Evolutionary conservation across 2,797 vertebrate species (phyloP).

Genomic region (Rhinella marina): DNA sequence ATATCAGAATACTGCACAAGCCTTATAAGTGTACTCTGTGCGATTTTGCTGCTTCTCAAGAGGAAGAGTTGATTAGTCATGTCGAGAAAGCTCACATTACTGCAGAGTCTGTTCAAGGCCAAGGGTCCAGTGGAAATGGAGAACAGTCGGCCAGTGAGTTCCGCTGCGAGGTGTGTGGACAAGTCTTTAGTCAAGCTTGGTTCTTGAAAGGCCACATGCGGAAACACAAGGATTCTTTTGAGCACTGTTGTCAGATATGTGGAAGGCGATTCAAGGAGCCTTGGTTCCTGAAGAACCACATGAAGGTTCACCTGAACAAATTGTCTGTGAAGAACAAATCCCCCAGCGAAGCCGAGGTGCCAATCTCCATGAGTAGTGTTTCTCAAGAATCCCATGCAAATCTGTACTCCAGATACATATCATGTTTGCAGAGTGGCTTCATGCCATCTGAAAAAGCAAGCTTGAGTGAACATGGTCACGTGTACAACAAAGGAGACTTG

Average conservation of each 20-base stretch:
- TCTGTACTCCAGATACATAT: slow-evolving; percentile 94
- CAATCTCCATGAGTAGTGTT: slow-evolving; percentile 86
- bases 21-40: slow-evolving; percentile 99
- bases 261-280: slow-evolving; percentile 98
- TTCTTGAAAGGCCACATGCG: slow-evolving; percentile 99
- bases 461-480: slow-evolving; percentile 88
- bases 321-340: slow-evolving; percentile 95
- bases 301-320: slow-evolving; percentile 99
- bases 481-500: slow-evolving; percentile 90
- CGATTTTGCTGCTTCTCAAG: slow-evolving; percentile 94
- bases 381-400: slow-evolving; percentile 95
- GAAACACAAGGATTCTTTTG: slow-evolving; percentile 99
- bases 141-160: slow-evolving; percentile 89
- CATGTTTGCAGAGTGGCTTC: slow-evolving; percentile 95
- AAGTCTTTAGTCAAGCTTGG: slow-evolving; percentile 98
- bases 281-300: slow-evolving; percentile 99
- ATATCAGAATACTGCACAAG: slow-evolving; percentile 97
- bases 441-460: slow-evolving; percentile 90
- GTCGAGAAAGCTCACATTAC: slow-evolving; percentile 98
- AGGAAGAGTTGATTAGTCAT: slow-evolving; percentile 96
- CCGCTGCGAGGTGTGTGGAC: slow-evolving; percentile 94
- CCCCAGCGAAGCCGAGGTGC: slow-evolving; percentile 86
- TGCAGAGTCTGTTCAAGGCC: slow-evolving; percentile 90
- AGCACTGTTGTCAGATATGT: slow-evolving; percentile 98
- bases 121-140: slow-evolving; percentile 79